Conservation (phyloP, 2,888 invertebrate species). For the Prosapia bicincta region DNA sequence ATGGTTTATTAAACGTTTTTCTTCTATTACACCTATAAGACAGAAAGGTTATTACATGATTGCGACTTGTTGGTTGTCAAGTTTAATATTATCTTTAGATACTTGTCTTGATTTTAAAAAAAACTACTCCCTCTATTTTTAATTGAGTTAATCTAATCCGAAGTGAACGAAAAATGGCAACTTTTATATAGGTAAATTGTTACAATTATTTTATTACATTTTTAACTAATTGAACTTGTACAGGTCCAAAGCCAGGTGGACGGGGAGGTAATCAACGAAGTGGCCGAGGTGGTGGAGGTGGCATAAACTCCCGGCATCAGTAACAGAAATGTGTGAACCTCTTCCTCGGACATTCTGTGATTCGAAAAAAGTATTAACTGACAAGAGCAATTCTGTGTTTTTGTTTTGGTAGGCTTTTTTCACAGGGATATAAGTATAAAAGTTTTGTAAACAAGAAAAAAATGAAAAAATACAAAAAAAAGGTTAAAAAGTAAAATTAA, state of each 20-base stretch:
- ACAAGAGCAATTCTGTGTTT: slow-evolving; percentile 11
- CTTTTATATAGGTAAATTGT: too few species aligned
- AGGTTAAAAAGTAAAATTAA: slow-evolving; percentile 14
- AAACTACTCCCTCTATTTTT: too few species aligned
- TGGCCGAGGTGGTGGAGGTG: slow-evolving; percentile 35
- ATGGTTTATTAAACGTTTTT: too few species aligned
- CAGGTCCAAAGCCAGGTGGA: slow-evolving; percentile 10
- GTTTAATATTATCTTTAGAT: too few species aligned
- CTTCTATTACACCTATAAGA: too few species aligned
- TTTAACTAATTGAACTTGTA: background rate
- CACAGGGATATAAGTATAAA: slow-evolving; percentile 31
- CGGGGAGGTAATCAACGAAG: slow-evolving; percentile 18
- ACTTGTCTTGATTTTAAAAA: too few species aligned
- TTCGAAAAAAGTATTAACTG: slow-evolving; percentile 21
- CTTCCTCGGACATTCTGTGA: slow-evolving; percentile 20
- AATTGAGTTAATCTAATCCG: too few species aligned
- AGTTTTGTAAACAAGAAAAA: slow-evolving; percentile 16
- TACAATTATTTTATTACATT: too few species aligned
- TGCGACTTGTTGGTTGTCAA: too few species aligned
- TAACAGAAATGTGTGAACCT: background rate
- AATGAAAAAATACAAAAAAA: slow-evolving; percentile 20
- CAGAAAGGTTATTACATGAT: too few species aligned
- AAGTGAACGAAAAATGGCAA: too few species aligned
- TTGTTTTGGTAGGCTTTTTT: slow-evolving; percentile 31
- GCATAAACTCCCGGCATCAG: slow-evolving; percentile 39